These are phyloP conservation scores for Sylvicapra grimmia DNA, from an alignment of 2,113 vertebrate species.

Conservation along the genomic window DNA sequence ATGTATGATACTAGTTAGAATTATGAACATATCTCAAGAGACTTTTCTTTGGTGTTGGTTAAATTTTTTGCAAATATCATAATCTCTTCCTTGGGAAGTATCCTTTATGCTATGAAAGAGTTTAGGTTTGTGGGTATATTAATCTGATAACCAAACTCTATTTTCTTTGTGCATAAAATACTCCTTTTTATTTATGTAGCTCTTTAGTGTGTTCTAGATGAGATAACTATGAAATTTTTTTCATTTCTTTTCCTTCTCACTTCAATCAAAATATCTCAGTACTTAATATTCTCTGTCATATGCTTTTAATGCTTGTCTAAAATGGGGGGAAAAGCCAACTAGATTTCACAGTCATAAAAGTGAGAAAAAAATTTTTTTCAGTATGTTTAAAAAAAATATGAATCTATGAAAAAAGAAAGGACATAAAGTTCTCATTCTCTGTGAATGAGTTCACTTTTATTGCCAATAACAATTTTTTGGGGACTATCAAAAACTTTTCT, in stretches of 20 bases:
- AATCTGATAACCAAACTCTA: not conserved
- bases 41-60: not conserved
- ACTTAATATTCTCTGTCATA: not conserved
- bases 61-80: not conserved
- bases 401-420: not conserved
- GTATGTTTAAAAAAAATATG: not conserved
- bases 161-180: not conserved
- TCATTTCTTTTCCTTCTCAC: not conserved
- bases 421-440: not conserved
- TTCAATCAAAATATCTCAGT: not conserved
- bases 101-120: not conserved
- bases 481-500: not conserved
- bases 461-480: not conserved
- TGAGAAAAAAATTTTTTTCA: not conserved
- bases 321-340: not conserved
- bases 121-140: not conserved
- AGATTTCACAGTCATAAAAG: not conserved
- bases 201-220: not conserved
- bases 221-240: not conserved
- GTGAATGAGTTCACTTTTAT: not conserved
- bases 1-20: not conserved
- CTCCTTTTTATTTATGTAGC: not conserved
- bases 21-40: not conserved
- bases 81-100: not conserved
- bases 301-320: not conserved